Base-by-base conservation (phyloP, 2,113 vertebrate genomes). In the Gymnocephalus cernua region DNA sequence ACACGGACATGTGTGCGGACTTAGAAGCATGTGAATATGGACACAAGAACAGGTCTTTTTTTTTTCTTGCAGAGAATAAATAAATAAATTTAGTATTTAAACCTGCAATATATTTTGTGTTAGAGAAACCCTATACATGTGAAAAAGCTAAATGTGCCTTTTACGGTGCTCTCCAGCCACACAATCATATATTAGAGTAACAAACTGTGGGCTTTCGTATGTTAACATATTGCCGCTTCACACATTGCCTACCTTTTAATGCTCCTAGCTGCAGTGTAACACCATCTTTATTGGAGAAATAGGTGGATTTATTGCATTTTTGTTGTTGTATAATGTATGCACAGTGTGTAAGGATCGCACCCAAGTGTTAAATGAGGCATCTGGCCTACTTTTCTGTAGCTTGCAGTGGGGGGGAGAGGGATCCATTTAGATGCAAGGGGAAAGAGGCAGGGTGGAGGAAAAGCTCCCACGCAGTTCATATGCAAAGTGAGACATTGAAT, bases 301-400 rank as follows among this genome's bases (percentile, higher is more conserved):
- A 64, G 63, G 25, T 70, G 67, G 21, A 80, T 76, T 83, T 70
- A 68, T 86, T 27, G 79, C 73, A 21, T 48, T 74, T 75, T 68
- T 74, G 44, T 47, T 44, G 74, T 81, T 76, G 54, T 80, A 61
- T 80, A 83, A 86, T 73, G 78, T 77, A 87, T 51, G 89, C 88
- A 83, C 66, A 45, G 74, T 57, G 65, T 57, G 64, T 79, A 69
- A 67, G 27, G 79, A 88, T 88, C 19, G 45, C 75, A 74, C 79
- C 83, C 77, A 50, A 83, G 82, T 86, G 89, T 87, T 84, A 90
- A 91, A 90, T 72, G 86, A 91, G 77, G 89, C 90, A 90, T 92
- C 91, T 94, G 93, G 71, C 92, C 93, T 92, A 92, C 86, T 93
- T 94, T 86, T 69, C 68, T 64, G 69, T 53, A 70, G 89, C 86